A percentile compares a stretch with the other conserved stretches of the same genome.
Conservation (phyloP, 2,888 invertebrate species). For the Mayetiola destructor region DNA sequence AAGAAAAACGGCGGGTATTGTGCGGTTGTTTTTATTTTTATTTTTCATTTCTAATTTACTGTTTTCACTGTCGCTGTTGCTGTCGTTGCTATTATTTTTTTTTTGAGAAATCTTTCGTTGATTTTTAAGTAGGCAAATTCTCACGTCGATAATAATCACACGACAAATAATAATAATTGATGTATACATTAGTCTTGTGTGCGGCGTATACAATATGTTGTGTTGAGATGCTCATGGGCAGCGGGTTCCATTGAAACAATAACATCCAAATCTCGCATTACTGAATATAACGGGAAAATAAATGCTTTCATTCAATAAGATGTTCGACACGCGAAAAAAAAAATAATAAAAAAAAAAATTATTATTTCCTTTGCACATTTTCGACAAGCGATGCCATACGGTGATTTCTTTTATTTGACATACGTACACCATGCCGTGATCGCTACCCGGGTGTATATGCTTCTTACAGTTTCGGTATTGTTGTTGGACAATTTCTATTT, state of each 20-base stretch:
- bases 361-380: conserved; percentile 2
- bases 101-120: not conserved
- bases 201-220: too few relatives aligned
- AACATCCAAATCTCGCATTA: too few relatives aligned
- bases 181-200: not conserved
- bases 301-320: not conserved
- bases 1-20: not conserved
- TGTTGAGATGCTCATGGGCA: not conserved
- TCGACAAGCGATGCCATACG: conserved; percentile 1
- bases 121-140: conserved; percentile 7
- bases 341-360: not conserved
- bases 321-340: too few relatives aligned
- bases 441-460: not conserved
- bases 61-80: not conserved
- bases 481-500: not conserved
- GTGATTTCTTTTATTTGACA: not conserved
- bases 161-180: conserved; percentile 12
- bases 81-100: not conserved
- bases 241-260: not conserved
- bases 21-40: not conserved
- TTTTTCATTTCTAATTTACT: not conserved
- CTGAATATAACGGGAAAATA: not conserved
- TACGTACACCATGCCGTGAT: conserved; percentile 3
- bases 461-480: too few relatives aligned
- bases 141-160: conserved; percentile 10